phyloP scores from a whole-genome alignment of 2,113 vertebrate genomes.

The Pithys albifrons region DNA sequence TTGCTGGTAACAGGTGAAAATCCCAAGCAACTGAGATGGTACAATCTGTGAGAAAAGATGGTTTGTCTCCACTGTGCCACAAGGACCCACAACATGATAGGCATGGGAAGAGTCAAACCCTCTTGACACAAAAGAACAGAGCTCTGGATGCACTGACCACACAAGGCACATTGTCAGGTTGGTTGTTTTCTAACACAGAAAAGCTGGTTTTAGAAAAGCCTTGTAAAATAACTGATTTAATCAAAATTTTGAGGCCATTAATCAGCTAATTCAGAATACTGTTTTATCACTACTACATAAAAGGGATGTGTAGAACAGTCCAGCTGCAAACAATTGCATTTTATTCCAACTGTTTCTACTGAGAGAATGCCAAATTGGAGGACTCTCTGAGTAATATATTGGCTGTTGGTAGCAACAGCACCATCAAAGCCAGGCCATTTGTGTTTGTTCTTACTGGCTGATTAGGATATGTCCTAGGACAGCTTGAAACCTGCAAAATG shows the following conservation, averaged over 20 bases:
- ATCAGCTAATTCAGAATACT: background rate
- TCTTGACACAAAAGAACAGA: background rate
- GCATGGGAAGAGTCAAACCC: background rate
- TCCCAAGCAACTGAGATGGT: background rate
- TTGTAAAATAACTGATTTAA: background rate
- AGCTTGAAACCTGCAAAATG: background rate
- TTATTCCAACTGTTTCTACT: background rate
- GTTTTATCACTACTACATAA: background rate
- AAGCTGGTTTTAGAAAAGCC: background rate
- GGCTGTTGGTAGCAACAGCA: background rate
- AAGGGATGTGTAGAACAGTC: background rate
- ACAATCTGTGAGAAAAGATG: background rate
- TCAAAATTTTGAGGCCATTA: background rate
- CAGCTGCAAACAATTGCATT: background rate
- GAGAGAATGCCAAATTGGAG: background rate
- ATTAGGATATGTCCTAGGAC: background rate
- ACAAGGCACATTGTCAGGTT: background rate
- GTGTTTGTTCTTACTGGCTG: background rate
- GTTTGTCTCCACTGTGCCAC: background rate
- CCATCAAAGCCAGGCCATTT: background rate
- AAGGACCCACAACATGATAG: background rate
- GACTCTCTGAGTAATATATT: background rate
- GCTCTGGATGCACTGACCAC: background rate
- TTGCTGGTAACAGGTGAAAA: background rate
- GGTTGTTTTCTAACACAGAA: background rate